These are phyloP conservation scores for Chaenodraco wilsoni DNA, from an alignment of 2,797 vertebrate genomes.

Conservation along the genomic window DNA sequence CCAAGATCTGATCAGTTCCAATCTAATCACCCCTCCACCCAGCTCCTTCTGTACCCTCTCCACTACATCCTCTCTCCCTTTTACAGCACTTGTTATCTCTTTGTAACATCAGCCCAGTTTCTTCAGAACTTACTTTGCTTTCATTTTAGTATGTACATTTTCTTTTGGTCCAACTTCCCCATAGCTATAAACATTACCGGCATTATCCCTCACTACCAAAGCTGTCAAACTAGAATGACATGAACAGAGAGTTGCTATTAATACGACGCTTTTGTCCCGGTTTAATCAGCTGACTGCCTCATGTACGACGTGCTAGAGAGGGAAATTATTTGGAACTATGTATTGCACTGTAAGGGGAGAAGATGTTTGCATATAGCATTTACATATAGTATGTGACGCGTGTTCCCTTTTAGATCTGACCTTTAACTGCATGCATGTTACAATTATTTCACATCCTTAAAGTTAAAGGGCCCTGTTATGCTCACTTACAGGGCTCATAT, in stretches of 20 bases:
- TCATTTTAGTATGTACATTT: not conserved
- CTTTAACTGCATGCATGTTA: not conserved
- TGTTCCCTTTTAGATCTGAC: constrained; percentile 11
- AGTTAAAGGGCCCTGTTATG: not conserved
- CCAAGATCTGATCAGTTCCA: constrained; percentile 20
- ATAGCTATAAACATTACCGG: not conserved
- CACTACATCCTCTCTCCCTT: not conserved
- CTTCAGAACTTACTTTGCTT: not conserved
- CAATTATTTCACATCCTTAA: not conserved
- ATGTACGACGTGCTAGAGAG: constrained; percentile 1
- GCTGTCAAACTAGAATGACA: constrained; percentile 17
- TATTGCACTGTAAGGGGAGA: not conserved
- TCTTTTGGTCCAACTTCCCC: not conserved
- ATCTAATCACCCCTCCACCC: constrained; percentile 8
- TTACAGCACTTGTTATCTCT: not conserved
- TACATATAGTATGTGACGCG: not conserved
- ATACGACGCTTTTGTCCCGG: not conserved
- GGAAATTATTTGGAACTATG: not conserved
- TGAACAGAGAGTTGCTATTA: constrained; percentile 10
- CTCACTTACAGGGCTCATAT: too few species aligned
- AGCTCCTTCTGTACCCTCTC: constrained; percentile 13
- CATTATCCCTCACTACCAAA: constrained; percentile 1
- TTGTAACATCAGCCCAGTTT: not conserved
- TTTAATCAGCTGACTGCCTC: constrained; percentile 18
- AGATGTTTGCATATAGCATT: not conserved